These are phyloP conservation scores for Thripadectes ignobilis DNA, from an alignment of 2,797 vertebrate genomes.

Conservation along the genomic window DNA sequence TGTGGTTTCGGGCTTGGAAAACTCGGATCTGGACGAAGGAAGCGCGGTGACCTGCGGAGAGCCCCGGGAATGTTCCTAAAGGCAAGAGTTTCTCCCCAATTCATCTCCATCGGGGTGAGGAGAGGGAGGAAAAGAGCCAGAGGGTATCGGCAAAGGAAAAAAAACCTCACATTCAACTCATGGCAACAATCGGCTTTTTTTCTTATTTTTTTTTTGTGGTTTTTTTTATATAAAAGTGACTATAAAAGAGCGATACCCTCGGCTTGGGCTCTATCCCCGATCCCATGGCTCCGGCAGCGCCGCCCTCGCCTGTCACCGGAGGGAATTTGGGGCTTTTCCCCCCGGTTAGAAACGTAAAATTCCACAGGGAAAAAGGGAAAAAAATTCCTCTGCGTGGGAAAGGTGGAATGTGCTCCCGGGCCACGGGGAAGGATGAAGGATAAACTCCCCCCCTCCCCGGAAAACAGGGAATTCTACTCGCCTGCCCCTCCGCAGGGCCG, in stretches of 20 bases:
- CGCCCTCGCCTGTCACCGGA: not conserved
- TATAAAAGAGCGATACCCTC: conserved; percentile 1
- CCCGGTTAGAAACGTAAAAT: not conserved
- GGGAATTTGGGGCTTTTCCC: not conserved
- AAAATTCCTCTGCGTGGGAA: not conserved
- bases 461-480: not conserved
- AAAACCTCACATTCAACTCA: not conserved
- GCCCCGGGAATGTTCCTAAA: not conserved
- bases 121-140: not conserved
- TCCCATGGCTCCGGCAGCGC: not conserved
- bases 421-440: not conserved
- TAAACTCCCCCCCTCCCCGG: not conserved
- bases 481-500: not conserved
- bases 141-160: not conserved
- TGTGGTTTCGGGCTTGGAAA: not conserved
- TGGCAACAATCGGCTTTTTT: not conserved
- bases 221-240: not conserved
- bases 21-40: not conserved
- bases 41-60: not conserved
- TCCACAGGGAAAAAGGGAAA: not conserved
- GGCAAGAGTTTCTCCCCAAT: not conserved
- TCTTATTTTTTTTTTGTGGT: not conserved
- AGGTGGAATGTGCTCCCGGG: not conserved
- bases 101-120: not conserved
- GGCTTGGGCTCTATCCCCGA: not conserved